phyloP scores from a whole-genome alignment of 2,888 invertebrate species.

The Caenorhabditis japonica region DNA sequence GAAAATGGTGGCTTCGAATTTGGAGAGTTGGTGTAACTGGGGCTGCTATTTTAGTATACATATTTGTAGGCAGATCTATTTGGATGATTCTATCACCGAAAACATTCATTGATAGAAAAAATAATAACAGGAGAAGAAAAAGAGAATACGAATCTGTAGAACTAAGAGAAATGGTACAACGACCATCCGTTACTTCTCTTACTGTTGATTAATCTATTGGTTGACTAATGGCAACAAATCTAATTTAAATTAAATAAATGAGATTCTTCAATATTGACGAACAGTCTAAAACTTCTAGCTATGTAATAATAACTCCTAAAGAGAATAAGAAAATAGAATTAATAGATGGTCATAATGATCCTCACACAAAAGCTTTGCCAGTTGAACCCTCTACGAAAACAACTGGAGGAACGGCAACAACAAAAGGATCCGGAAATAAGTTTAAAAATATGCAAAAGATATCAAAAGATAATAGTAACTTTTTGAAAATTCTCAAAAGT shows the following conservation, averaged over 20 bases:
- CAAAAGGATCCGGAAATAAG: background rate
- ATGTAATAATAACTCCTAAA: constrained; percentile 39
- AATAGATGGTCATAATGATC: too few relatives aligned
- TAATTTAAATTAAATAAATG: too few relatives aligned
- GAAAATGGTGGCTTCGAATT: constrained; percentile 39
- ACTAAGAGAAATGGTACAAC: background rate
- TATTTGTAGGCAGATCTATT: constrained; percentile 54
- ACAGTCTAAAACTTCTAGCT: too few relatives aligned
- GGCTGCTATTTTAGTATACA: constrained; percentile 50
- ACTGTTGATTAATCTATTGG: constrained; percentile 12
- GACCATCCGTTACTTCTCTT: constrained; percentile 3
- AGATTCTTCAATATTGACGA: constrained; percentile 20
- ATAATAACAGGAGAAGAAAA: background rate
- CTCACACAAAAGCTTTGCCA: constrained; percentile 9
- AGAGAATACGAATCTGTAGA: constrained; percentile 6
- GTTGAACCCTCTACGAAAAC: constrained; percentile 24
- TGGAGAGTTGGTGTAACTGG: constrained; percentile 59
- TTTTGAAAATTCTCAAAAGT: constrained; percentile 4
- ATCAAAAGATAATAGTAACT: constrained; percentile 3
- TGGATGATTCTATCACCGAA: constrained; percentile 36
- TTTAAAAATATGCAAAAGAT: background rate
- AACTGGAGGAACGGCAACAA: constrained; percentile 21
- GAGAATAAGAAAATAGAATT: constrained; percentile 50
- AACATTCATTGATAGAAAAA: background rate
- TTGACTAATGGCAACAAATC: too few relatives aligned